A percentile compares a stretch with the other conserved stretches of the same genome.
phyloP scores from a whole-genome alignment of 2,888 invertebrate species.

The Uropetala carovei region DNA sequence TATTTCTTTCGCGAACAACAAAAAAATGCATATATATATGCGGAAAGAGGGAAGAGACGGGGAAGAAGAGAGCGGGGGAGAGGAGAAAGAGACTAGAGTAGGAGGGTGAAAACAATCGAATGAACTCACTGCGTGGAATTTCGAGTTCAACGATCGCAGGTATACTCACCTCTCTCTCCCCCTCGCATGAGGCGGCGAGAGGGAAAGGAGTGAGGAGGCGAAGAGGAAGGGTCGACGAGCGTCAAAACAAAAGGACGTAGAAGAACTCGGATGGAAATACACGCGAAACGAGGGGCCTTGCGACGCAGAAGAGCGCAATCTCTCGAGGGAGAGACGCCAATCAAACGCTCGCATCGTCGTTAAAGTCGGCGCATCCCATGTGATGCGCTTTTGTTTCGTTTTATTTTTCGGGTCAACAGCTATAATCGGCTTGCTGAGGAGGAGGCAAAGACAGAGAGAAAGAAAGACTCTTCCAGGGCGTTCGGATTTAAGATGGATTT shows the following conservation, averaged over 20 bases:
- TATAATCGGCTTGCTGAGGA: no score
- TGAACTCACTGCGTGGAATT: background rate
- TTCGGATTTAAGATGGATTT: no score
- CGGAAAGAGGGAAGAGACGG: background rate
- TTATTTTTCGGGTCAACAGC: no score
- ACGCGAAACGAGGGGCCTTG: background rate
- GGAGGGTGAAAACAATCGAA: background rate
- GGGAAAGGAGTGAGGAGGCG: background rate
- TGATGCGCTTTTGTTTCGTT: no score
- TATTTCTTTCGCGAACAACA: no score
- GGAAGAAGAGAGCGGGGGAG: background rate
- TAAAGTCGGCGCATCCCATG: no score
- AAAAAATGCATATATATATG: background rate
- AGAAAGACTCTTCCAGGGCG: no score
- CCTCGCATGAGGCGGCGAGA: background rate
- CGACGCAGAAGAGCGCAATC: background rate
- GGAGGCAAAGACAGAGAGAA: no score
- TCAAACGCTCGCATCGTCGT: background rate
- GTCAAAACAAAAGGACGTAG: background rate
- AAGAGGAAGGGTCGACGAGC: background rate
- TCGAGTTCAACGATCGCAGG: slow-evolving; percentile 52
- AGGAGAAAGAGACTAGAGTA: background rate
- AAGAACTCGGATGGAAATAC: background rate
- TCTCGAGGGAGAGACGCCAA: background rate
- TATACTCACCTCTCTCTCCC: background rate